Evolutionary conservation across 1,140 invertebrate species (phyloP), one percentile per base, ranked within the genome.

Genomic region (Chironomus striatipennis): DNA sequence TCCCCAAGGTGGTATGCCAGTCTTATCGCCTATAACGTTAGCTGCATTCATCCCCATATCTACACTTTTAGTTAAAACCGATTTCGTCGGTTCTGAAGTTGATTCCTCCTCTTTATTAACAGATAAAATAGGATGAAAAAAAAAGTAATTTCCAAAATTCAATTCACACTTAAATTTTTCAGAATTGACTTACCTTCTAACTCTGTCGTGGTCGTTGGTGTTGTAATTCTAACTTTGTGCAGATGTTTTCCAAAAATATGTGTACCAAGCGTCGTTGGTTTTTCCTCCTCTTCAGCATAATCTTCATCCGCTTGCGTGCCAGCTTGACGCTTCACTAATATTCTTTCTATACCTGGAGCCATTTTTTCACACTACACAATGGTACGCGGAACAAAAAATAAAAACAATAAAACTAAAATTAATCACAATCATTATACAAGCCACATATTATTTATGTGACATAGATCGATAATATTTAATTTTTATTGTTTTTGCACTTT

Each of bases 1-100:
- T 65, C 85, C 89, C 90, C 90, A 91, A 77, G 88, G 84, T 34
- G 91, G 89, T 77, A 92, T 86, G 17, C 89, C 89, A 75, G 87
- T 87, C 77, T 88, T 86, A 24, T 88, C 83, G 8, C 87, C 86
- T 6, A 90, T 74, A 12, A 85, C 84, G 72, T 87, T 84, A 17
- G 85, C 81, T 10, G 85, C 77, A 70, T 79, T 77, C 47, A 74
- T 75, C n/a, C 77, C 77, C 70, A 77, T 77, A 20, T 79, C 75
- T 17, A 65, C 0, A 76, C 72, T 65, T 77, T 75, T 34, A 5
- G 1, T 5, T 34, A 34, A 34, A 34, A 34, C 2, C 24, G 24
- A 34, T 34, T 34, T 34, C 24, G 24, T 34, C 24, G 77, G 70
- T 74, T 76, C 75, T 7, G 42, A 74, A 65, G 77, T 78, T 15